phyloP scores from a whole-genome alignment of 92 coral and sea anemone species.

The Bergia puertoricense region DNA sequence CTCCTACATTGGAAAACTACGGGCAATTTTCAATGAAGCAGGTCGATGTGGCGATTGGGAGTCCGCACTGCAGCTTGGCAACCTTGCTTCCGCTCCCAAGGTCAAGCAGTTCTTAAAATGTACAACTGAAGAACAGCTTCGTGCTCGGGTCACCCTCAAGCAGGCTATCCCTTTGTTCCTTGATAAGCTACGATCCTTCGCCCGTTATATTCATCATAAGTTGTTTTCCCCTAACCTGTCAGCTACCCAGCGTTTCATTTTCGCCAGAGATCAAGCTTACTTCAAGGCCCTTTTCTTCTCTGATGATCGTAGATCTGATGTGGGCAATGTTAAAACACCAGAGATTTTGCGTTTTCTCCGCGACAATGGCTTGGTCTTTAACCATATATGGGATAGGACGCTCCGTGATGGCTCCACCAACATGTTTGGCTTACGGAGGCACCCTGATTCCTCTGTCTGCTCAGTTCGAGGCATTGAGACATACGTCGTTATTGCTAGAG shows the following conservation, averaged over 20 bases:
- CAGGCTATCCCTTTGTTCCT: conserved; percentile 63
- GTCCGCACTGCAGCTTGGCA: conserved; percentile 43
- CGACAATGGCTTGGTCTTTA: conserved; percentile 62
- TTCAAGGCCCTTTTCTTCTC: conserved; percentile 69
- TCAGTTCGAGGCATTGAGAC: conserved; percentile 61
- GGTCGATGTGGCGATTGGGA: conserved; percentile 62
- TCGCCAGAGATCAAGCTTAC: conserved; percentile 59
- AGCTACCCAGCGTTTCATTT: background rate
- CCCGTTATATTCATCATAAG: conserved; percentile 40
- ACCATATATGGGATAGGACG: conserved; percentile 71
- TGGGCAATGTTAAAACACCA: conserved; percentile 48
- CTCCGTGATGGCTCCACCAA: conserved; percentile 64
- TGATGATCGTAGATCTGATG: conserved; percentile 59
- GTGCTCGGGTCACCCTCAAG: conserved; percentile 55
- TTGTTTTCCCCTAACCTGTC: conserved; percentile 42
- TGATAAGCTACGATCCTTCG: conserved; percentile 50
- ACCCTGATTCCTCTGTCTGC: conserved; percentile 57
- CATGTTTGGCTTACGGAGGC: conserved; percentile 64
- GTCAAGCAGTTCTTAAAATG: conserved; percentile 53
- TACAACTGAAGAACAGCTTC: conserved; percentile 54
- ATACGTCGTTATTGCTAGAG: conserved; percentile 56
- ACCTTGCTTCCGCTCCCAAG: conserved; percentile 59
- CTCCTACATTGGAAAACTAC: conserved; percentile 46
- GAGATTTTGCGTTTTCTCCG: conserved; percentile 67
- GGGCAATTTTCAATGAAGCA: conserved; percentile 44